phyloP scores from a whole-genome alignment of 2,888 invertebrate species.

The Lingula anatina region DNA sequence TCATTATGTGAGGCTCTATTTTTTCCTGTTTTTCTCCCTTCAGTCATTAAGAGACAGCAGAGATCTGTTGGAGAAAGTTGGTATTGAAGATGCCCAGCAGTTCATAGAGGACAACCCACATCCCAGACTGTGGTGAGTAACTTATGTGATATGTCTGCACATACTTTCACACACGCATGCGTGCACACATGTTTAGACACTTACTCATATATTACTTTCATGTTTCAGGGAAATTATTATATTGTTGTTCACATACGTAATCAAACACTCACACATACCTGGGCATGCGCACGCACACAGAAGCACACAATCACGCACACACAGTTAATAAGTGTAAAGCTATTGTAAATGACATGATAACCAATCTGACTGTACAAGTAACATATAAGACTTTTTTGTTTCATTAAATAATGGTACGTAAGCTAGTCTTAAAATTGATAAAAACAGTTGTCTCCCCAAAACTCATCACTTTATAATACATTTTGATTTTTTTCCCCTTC shows the following conservation, averaged over 20 bases:
- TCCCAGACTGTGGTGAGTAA: conserved; percentile 80
- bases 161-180: not conserved
- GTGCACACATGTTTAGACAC: not conserved
- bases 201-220: too few species aligned
- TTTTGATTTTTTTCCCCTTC: conserved; percentile 11
- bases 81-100: conserved; percentile 83
- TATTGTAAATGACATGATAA: too few species aligned
- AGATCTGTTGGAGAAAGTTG: conserved; percentile 84
- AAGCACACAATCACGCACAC: too few species aligned
- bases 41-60: conserved; percentile 83
- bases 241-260: too few species aligned
- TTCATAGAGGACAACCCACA: conserved; percentile 97
- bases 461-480: not conserved
- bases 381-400: too few species aligned
- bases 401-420: too few species aligned
- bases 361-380: too few species aligned
- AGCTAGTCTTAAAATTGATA: not conserved
- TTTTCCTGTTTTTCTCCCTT: conserved; percentile 5
- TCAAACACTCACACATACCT: not conserved
- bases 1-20: too few species aligned
- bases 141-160: too few species aligned
- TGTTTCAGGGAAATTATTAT: too few species aligned
- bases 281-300: not conserved
- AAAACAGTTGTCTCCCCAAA: not conserved
- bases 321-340: not conserved